Conservation (phyloP, 1,140 invertebrate genomes). For the Cyrtorhinus lividipennis region DNA sequence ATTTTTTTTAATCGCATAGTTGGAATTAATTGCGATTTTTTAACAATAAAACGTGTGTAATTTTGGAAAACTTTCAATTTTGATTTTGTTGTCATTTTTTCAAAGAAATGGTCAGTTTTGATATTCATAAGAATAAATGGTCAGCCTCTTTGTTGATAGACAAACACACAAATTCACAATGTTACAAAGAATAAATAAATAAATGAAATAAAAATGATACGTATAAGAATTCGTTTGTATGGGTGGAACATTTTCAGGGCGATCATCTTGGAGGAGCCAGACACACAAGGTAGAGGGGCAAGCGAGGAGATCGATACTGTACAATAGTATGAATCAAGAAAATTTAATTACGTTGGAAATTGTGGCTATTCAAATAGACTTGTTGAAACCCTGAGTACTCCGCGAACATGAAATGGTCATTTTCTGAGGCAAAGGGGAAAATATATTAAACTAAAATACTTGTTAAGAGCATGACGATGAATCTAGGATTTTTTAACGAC, state of each 20-base stretch:
- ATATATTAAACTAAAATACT: no score
- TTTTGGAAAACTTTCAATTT: not conserved
- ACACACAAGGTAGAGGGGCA: slow-evolving; percentile 15
- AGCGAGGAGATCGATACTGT: no score
- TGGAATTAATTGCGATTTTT: not conserved
- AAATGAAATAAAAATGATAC: not conserved
- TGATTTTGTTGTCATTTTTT: not conserved
- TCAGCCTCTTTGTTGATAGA: slow-evolving; percentile 19
- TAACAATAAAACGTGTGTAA: no score
- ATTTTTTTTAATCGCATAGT: no score
- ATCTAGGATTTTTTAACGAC: no score
- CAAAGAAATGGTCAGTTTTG: not conserved
- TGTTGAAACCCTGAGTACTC: no score
- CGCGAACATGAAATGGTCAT: no score
- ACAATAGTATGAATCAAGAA: no score
- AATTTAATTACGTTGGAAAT: no score
- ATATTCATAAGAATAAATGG: slow-evolving; percentile 2
- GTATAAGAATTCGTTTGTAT: not conserved
- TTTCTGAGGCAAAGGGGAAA: no score
- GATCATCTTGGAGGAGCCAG: slow-evolving; percentile 17
- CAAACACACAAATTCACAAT: slow-evolving; percentile 14
- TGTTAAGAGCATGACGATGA: no score
- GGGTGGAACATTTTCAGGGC: not conserved
- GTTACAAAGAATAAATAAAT: not conserved
- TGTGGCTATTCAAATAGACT: no score